These are phyloP conservation scores for Ditylenchus dipsaci DNA, from an alignment of 1,140 invertebrate species.

Conservation along the genomic window DNA sequence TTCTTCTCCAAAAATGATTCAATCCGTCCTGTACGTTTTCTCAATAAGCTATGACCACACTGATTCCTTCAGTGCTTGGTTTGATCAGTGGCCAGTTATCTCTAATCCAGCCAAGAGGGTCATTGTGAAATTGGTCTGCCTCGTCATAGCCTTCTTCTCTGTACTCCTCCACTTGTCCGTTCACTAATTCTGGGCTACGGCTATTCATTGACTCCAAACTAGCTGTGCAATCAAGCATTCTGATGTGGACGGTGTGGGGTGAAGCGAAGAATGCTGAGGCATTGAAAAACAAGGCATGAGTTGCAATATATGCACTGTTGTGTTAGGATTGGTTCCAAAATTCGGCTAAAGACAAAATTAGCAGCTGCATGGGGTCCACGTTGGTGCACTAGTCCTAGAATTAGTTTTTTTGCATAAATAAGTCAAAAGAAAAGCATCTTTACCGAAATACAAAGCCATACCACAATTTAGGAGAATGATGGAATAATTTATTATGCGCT, in stretches of 20 bases:
- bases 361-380: slow-evolving; percentile 23
- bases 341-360: slow-evolving; percentile 6
- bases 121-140: slow-evolving; percentile 20
- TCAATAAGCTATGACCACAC: slow-evolving; percentile 30
- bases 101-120: slow-evolving; percentile 22
- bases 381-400: slow-evolving; percentile 28
- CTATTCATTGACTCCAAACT: slow-evolving; percentile 5
- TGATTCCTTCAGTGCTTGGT: background rate
- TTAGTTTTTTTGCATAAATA: background rate
- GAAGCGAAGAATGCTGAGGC: slow-evolving; percentile 34
- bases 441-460: background rate
- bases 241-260: slow-evolving; percentile 20
- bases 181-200: background rate
- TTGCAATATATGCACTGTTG: slow-evolving; percentile 19
- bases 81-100: slow-evolving; percentile 17
- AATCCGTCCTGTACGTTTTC: slow-evolving; percentile 20
- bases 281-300: slow-evolving; percentile 34
- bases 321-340: background rate
- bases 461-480: slow-evolving; percentile 14
- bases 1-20: slow-evolving; percentile 23
- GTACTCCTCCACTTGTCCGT: slow-evolving; percentile 1
- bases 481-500: too few species aligned
- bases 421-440: background rate
- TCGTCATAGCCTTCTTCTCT: slow-evolving; percentile 8
- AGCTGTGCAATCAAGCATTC: slow-evolving; percentile 33